Conservation (phyloP, 2,888 invertebrate genomes). For the Carpatolechia fugitivella region DNA sequence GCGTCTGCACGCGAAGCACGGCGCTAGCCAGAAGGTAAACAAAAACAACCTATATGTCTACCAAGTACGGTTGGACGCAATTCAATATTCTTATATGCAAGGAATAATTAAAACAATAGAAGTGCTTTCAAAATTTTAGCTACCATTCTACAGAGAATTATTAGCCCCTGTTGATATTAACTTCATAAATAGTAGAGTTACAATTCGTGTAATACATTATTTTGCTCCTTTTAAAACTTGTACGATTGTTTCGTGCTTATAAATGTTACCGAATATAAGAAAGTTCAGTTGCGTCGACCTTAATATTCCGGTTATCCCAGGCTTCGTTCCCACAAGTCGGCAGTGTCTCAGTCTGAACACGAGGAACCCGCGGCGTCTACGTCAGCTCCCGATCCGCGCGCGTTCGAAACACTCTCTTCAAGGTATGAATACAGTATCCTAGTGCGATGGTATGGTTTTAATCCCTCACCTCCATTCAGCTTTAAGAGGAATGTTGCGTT, state of each 20-base stretch:
- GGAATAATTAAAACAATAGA: not conserved
- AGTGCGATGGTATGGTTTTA: too few relatives aligned
- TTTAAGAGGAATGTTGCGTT: too few relatives aligned
- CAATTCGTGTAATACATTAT: too few relatives aligned
- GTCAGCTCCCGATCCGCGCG: slow-evolving; percentile 50
- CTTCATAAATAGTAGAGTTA: too few relatives aligned
- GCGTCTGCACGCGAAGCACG: slow-evolving; percentile 37
- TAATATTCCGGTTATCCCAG: slow-evolving; percentile 30
- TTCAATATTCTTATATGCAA: slow-evolving; percentile 1
- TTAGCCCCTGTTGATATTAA: too few relatives aligned
- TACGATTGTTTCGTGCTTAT: not conserved
- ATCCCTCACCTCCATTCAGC: too few relatives aligned
- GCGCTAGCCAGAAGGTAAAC: slow-evolving; percentile 49
- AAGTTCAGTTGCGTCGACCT: not conserved
- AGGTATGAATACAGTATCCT: slow-evolving; percentile 39
- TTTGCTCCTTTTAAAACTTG: not conserved
- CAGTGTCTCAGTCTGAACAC: slow-evolving; percentile 60
- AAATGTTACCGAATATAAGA: not conserved
- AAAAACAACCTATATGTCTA: not conserved
- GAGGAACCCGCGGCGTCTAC: slow-evolving; percentile 65
- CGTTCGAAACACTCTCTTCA: slow-evolving; percentile 61
- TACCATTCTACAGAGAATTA: not conserved
- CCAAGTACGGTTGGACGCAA: not conserved
- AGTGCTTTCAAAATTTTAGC: not conserved
- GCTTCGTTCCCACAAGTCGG: slow-evolving; percentile 70